phyloP scores from a whole-genome alignment of 2,113 vertebrate species.

The Trichomycterus rosablanca region DNA sequence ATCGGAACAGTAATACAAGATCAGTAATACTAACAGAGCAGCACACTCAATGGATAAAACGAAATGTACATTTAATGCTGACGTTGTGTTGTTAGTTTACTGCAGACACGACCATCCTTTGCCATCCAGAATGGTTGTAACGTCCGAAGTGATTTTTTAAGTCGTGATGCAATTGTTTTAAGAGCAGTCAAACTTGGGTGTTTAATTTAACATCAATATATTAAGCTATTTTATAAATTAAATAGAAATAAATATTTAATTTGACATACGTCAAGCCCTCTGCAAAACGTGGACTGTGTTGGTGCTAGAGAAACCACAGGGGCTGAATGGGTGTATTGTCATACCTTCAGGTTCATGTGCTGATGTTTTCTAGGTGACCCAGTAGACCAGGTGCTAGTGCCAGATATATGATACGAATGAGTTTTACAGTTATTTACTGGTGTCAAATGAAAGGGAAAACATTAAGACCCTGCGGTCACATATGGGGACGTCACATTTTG shows the following conservation, averaged over 20 bases:
- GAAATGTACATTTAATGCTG: conserved; percentile 36
- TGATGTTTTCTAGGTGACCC: no score
- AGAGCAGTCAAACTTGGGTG: conserved; percentile 36
- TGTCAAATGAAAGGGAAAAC: no score
- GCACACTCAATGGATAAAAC: conserved; percentile 48
- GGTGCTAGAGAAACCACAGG: conserved; percentile 36
- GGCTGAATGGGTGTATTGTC: no score
- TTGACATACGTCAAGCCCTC: conserved; percentile 41
- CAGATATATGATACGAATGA: no score
- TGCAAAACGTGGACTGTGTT: conserved; percentile 22
- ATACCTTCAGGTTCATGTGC: no score
- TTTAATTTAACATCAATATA: conserved; percentile 58
- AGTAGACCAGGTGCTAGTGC: no score
- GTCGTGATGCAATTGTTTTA: background rate
- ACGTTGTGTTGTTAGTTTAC: conserved; percentile 40
- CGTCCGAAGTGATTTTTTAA: background rate
- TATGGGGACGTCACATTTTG: no score
- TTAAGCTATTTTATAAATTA: conserved; percentile 64
- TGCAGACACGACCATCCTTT: conserved; percentile 43
- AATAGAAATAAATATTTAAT: conserved; percentile 58
- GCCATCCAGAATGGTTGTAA: conserved; percentile 45
- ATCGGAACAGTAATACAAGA: conserved; percentile 55
- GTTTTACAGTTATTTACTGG: no score
- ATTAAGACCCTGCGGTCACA: no score
- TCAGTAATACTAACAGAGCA: conserved; percentile 56